Conservation (phyloP, 1,140 invertebrate genomes). For the Zaprionus gabonicus region DNA sequence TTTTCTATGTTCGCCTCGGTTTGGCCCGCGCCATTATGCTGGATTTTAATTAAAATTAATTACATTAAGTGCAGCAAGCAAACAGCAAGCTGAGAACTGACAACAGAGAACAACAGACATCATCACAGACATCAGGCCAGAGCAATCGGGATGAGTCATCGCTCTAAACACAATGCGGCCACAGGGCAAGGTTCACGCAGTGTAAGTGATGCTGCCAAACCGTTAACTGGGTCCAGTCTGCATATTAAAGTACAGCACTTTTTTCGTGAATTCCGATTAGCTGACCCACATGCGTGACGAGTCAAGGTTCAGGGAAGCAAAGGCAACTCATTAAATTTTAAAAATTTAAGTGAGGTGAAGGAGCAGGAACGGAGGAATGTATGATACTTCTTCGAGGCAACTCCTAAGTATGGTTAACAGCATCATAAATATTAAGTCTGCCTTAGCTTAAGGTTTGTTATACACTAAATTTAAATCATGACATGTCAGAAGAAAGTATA, state of each 20-base stretch:
- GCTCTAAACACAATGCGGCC: conserved; percentile 42
- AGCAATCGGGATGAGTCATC: conserved; percentile 47
- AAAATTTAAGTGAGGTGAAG: no score
- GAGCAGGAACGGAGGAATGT: no score
- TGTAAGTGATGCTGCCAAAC: background rate
- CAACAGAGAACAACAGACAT: conserved; percentile 8
- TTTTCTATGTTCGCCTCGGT: conserved; percentile 48
- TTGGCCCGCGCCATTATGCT: conserved; percentile 52
- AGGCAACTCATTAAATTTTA: background rate
- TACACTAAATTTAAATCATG: no score
- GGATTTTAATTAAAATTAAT: conserved; percentile 84
- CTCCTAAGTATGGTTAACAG: no score
- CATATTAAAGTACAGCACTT: conserved; percentile 2
- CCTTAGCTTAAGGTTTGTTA: no score
- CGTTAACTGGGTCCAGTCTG: background rate
- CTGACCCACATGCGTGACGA: background rate
- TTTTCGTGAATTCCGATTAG: background rate
- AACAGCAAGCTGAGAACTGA: conserved; percentile 26
- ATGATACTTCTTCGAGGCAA: no score
- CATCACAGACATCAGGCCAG: conserved; percentile 13
- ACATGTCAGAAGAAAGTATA: no score
- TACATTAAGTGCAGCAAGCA: conserved; percentile 80
- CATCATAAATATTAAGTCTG: no score
- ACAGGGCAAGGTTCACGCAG: conserved; percentile 13
- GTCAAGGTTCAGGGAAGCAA: background rate